phyloP scores from a whole-genome alignment of 2,888 invertebrate genomes.

The Xestia ashworthii region DNA sequence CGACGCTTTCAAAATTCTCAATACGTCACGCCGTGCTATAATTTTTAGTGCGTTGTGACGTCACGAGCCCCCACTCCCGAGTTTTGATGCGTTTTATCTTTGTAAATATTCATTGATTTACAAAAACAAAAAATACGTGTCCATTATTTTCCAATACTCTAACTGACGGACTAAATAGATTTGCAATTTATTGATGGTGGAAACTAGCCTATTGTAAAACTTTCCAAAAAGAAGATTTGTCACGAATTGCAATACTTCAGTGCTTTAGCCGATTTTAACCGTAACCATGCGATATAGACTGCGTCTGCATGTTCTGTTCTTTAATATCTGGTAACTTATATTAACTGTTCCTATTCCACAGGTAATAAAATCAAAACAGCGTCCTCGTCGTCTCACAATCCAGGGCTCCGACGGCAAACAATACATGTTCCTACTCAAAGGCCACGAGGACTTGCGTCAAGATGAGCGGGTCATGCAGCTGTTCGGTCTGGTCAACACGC shows the following conservation, averaged over 20 bases:
- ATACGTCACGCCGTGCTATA: no score
- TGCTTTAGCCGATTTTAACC: background rate
- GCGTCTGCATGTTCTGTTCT: background rate
- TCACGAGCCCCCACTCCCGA: no score
- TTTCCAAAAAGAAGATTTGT: background rate
- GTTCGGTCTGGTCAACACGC: conserved; percentile 98
- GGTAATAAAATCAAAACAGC: conserved; percentile 99
- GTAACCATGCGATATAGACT: background rate
- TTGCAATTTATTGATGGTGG: no score
- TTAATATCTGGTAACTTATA: background rate
- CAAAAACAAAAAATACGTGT: no score
- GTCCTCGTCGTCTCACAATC: conserved; percentile 98
- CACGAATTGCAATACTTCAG: background rate
- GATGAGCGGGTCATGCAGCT: conserved; percentile 99
- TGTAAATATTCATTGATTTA: no score
- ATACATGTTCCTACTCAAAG: conserved; percentile 99
- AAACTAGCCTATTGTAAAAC: no score
- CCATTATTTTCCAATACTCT: no score
- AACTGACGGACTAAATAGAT: no score
- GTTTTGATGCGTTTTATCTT: no score
- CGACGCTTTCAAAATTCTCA: no score
- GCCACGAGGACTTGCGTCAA: conserved; percentile 99
- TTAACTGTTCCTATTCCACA: conserved; percentile 70
- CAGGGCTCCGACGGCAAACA: conserved; percentile 98
- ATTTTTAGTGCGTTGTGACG: no score